A percentile compares a stretch with the other conserved stretches of the same genome.
Conservation (phyloP, 2,888 invertebrate genomes). For the Oasisia sp. region DNA sequence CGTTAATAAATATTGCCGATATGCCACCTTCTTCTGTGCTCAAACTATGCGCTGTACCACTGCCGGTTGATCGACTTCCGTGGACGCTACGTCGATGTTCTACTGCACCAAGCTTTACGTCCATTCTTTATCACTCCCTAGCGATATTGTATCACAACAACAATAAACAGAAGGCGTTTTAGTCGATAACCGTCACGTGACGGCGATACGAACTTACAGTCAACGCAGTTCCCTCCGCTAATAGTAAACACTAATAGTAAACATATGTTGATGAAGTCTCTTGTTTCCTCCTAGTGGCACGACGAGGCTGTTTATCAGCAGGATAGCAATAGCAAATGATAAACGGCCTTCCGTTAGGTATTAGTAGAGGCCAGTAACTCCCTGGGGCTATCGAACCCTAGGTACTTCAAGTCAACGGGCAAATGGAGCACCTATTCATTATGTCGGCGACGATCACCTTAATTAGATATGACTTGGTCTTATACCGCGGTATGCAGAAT, state of each 20-base stretch:
- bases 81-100: not conserved
- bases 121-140: not conserved
- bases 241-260: conserved; percentile 12
- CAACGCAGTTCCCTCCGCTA: not conserved
- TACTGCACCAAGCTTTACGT: not conserved
- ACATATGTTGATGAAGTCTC: conserved; percentile 8
- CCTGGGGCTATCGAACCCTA: not conserved
- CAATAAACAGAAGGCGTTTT: not conserved
- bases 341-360: not conserved
- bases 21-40: not conserved
- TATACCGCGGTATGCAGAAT: not conserved
- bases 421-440: not conserved
- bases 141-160: not conserved
- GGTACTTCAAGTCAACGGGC: not conserved
- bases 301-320: not conserved
- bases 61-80: no score
- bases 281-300: not conserved
- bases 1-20: not conserved
- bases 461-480: not conserved
- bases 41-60: not conserved
- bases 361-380: not conserved
- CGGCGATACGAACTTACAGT: not conserved
- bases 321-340: not conserved
- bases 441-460: not conserved
- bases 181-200: not conserved